These are phyloP conservation scores for Diglossa cyanea DNA, from an alignment of 2,797 vertebrate genomes.

Conservation along the genomic window DNA sequence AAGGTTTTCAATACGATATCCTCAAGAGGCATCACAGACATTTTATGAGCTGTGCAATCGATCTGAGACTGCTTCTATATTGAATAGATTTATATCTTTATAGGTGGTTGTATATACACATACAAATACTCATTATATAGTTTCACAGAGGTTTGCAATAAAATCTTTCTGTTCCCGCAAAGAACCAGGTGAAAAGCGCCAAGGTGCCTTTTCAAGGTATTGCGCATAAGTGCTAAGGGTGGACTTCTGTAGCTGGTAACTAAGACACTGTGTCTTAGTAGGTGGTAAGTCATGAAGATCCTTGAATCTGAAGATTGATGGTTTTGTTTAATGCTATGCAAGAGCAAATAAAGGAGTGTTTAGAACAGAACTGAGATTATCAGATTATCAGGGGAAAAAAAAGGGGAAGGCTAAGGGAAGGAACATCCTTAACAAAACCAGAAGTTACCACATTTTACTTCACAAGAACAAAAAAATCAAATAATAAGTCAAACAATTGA, in stretches of 20 bases:
- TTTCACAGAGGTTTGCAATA: background rate
- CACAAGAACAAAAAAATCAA: background rate
- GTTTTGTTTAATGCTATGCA: background rate
- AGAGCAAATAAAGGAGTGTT: background rate
- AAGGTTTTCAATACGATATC: background rate
- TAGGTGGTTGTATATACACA: background rate
- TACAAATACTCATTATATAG: background rate
- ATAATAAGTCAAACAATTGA: background rate
- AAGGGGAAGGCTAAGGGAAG: background rate
- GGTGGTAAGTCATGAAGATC: background rate
- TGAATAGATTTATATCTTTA: background rate
- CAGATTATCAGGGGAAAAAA: background rate
- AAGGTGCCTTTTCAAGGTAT: background rate
- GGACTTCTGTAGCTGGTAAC: background rate
- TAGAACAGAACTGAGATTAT: background rate
- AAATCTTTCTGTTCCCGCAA: background rate
- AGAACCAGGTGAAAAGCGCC: background rate
- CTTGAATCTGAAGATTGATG: background rate
- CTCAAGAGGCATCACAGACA: background rate
- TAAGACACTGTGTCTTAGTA: background rate
- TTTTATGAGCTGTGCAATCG: background rate
- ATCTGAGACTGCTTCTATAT: background rate
- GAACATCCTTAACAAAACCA: background rate
- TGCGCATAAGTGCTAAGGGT: fast-evolving
- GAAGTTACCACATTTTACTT: background rate